A percentile compares a stretch with the other conserved stretches of the same genome.
Evolutionary conservation across 2,113 vertebrate species (phyloP).

Genomic region (Leptobrachium ailaonicum): DNA sequence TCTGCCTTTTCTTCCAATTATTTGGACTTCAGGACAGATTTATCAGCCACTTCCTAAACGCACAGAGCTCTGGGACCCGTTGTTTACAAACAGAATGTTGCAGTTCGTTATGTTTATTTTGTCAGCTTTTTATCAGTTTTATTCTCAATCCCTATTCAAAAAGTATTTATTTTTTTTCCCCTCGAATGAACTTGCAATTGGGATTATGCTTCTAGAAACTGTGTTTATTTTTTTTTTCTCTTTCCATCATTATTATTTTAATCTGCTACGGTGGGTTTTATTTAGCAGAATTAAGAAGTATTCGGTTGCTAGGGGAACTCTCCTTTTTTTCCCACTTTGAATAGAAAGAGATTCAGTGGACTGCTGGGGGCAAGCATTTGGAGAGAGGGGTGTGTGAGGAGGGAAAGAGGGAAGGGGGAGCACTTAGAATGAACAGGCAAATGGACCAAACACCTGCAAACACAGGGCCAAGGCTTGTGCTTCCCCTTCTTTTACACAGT

Average conservation of each 20-base stretch:
- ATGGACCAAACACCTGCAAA: slow-evolving; percentile 10
- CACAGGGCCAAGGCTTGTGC: neutral
- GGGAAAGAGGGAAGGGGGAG: neutral
- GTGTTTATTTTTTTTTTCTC: neutral
- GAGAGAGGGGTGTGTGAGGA: neutral
- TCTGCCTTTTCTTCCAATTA: slow-evolving; percentile 10
- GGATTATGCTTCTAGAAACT: neutral
- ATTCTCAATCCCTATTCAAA: too few relatives aligned
- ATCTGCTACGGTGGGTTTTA: slow-evolving; percentile 12
- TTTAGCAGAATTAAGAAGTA: slow-evolving; percentile 13
- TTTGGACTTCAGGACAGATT: neutral
- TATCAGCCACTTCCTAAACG: neutral
- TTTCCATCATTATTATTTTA: neutral
- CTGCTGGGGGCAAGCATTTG: slow-evolving; percentile 5
- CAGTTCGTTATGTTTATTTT: too few relatives aligned
- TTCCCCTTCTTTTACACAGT: neutral
- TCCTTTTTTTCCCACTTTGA: neutral
- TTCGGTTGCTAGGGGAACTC: slow-evolving; percentile 37
- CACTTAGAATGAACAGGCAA: neutral
- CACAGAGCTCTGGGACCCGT: too few relatives aligned
- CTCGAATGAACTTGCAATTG: neutral
- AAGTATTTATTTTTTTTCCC: too few relatives aligned
- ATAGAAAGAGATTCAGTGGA: slow-evolving; percentile 22
- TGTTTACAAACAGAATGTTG: too few relatives aligned
- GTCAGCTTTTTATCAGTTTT: too few relatives aligned